Conservation (phyloP, 2,888 invertebrate genomes). For the Drosophila mayaguana region DNA sequence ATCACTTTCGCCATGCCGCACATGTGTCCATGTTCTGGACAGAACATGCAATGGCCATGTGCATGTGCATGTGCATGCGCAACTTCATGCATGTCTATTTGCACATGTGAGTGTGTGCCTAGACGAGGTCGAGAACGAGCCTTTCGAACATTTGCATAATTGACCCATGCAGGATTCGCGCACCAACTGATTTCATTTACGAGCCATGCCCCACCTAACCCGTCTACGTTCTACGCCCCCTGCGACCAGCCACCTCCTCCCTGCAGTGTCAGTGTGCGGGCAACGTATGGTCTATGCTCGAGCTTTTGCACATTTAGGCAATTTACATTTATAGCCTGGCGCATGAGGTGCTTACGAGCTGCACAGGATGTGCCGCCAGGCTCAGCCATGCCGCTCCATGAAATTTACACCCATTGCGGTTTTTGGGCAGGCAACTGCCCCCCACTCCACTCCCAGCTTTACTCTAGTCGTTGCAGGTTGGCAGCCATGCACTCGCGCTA, state of each 20-base stretch:
- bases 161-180: constrained; percentile 84
- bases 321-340: constrained; percentile 82
- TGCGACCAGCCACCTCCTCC: no score
- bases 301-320: constrained; percentile 81
- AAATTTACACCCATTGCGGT: constrained; percentile 80
- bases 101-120: constrained; percentile 1
- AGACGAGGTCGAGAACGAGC: constrained; percentile 28
- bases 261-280: constrained; percentile 54
- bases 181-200: constrained; percentile 82
- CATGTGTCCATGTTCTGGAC: constrained; percentile 35
- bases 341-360: constrained; percentile 81
- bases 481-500: constrained; percentile 30
- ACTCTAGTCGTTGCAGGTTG: constrained; percentile 47
- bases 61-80: constrained; percentile 12
- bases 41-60: constrained; percentile 20
- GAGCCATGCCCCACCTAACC: constrained; percentile 30
- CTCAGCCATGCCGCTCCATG: constrained; percentile 42
- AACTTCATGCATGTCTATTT: constrained; percentile 18
- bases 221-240: no score
- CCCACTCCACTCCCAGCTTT: constrained; percentile 10
- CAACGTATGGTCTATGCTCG: constrained; percentile 80
- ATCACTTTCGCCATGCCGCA: constrained; percentile 75
- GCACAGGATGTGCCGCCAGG: constrained; percentile 79
- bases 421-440: constrained; percentile 42
- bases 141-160: constrained; percentile 82